phyloP scores from a whole-genome alignment of 1,140 invertebrate species.

The Neodiprion pinetum region DNA sequence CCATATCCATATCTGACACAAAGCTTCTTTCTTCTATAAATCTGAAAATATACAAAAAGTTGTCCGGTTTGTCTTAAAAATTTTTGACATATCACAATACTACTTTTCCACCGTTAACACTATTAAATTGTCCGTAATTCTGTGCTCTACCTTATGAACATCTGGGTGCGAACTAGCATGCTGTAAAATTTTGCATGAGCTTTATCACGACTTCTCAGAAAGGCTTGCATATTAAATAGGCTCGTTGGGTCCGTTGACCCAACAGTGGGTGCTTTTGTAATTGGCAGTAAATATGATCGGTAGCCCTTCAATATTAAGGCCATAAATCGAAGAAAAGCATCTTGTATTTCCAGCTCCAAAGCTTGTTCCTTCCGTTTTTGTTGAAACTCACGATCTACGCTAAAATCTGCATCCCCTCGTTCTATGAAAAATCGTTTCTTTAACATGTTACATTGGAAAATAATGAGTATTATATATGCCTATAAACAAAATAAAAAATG shows the following conservation, averaged over 20 bases:
- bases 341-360: slow-evolving; percentile 93
- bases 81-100: not conserved
- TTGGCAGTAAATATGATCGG: slow-evolving; percentile 87
- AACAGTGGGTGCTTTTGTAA: slow-evolving; percentile 91
- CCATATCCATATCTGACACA: slow-evolving; percentile 93
- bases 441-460: slow-evolving; percentile 25
- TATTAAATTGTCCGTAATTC: not conserved
- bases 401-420: slow-evolving; percentile 56
- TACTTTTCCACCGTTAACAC: not conserved
- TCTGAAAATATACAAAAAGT: slow-evolving; percentile 53
- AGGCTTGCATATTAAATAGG: slow-evolving; percentile 92
- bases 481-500: slow-evolving; percentile 28
- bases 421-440: slow-evolving; percentile 28
- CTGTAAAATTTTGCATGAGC: slow-evolving; percentile 91
- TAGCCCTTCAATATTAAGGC: slow-evolving; percentile 93
- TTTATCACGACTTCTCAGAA: slow-evolving; percentile 75
- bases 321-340: slow-evolving; percentile 97
- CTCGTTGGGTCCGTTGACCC: slow-evolving; percentile 94
- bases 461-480: no score
- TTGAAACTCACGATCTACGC: slow-evolving; percentile 76
- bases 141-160: slow-evolving; percentile 77
- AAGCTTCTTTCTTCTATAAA: slow-evolving; percentile 99
- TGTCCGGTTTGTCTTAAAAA: not conserved
- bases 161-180: slow-evolving; percentile 91
- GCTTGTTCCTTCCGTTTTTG: slow-evolving; percentile 76